Conservation (phyloP, 1,140 invertebrate genomes). For the Parasteatoda tepidariorum region DNA sequence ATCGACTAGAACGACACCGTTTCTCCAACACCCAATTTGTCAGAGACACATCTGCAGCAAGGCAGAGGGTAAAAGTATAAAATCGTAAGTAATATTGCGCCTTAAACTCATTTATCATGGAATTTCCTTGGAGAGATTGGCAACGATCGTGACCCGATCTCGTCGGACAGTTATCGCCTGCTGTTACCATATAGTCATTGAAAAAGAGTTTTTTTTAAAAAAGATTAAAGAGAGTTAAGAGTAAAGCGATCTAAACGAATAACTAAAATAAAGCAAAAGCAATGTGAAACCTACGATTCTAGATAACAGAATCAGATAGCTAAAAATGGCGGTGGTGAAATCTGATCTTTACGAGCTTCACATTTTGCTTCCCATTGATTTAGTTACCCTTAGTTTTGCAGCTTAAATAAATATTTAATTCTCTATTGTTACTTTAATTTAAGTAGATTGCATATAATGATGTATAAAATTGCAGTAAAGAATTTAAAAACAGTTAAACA, state of each 20-base stretch:
- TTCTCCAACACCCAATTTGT: constrained; percentile 29
- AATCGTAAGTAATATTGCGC: not conserved
- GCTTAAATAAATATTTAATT: too few relatives aligned
- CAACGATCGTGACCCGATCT: constrained; percentile 38
- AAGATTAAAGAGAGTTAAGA: not conserved
- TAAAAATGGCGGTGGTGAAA: too few relatives aligned
- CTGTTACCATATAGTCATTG: not conserved
- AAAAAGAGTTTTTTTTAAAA: not conserved
- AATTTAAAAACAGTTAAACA: too few relatives aligned
- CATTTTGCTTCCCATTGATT: too few relatives aligned
- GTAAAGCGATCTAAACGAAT: constrained; percentile 25
- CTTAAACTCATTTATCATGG: constrained; percentile 16
- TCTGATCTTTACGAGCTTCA: too few relatives aligned
- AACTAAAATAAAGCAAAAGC: constrained; percentile 19
- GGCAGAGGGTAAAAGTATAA: not conserved
- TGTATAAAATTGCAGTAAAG: too few relatives aligned
- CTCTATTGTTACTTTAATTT: too few relatives aligned
- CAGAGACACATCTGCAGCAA: not conserved
- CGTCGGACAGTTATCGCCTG: not conserved
- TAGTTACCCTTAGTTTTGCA: too few relatives aligned
- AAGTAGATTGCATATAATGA: too few relatives aligned
- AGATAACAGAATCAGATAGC: not conserved
- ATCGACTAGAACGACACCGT: not conserved
- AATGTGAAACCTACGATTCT: constrained; percentile 24
- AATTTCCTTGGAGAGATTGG: constrained; percentile 12